These are phyloP conservation scores for Salpingus planirostris DNA, from an alignment of 2,888 invertebrate genomes.

Conservation along the genomic window DNA sequence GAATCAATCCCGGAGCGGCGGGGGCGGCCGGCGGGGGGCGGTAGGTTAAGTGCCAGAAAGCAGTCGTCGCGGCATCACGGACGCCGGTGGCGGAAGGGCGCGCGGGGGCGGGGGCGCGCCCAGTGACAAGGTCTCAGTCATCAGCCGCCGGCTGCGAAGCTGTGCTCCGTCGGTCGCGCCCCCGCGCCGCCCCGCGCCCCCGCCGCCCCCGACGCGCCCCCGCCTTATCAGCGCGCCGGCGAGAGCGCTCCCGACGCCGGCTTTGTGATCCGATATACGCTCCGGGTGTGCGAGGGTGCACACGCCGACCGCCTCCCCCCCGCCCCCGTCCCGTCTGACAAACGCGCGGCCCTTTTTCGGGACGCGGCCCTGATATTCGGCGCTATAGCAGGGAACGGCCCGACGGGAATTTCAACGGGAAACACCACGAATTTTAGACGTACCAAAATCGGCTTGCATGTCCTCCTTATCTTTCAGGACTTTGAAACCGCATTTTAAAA, in stretches of 20 bases:
- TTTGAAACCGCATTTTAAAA: too few species aligned
- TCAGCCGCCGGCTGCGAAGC: conserved; percentile 27
- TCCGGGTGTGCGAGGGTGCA: too few species aligned
- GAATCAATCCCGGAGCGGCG: conserved; percentile 23
- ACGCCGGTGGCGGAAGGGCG: conserved; percentile 27
- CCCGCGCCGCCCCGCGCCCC: conserved; percentile 10
- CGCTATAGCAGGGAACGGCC: too few species aligned
- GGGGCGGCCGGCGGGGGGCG: conserved; percentile 22
- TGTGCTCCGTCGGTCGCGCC: conserved; percentile 12
- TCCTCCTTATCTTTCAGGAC: too few species aligned
- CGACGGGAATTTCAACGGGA: too few species aligned
- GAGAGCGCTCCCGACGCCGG: conserved; percentile 4
- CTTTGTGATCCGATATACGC: too few species aligned
- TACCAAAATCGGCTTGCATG: too few species aligned
- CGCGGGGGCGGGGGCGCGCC: conserved; percentile 25
- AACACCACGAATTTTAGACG: too few species aligned
- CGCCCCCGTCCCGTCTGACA: too few species aligned
- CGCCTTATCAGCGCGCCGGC: conserved; percentile 5
- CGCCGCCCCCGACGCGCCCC: conserved; percentile 4
- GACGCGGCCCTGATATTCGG: too few species aligned
- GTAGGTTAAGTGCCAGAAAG: conserved; percentile 25
- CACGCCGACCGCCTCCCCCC: too few species aligned
- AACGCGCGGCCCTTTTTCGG: too few species aligned
- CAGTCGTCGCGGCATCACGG: conserved; percentile 28
- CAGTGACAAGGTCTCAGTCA: conserved; percentile 34